Percentiles rank a stretch among this genome's conserved stretches.
phyloP scores from a whole-genome alignment of 2,797 vertebrate species.

The Gallinago nigripennis region DNA sequence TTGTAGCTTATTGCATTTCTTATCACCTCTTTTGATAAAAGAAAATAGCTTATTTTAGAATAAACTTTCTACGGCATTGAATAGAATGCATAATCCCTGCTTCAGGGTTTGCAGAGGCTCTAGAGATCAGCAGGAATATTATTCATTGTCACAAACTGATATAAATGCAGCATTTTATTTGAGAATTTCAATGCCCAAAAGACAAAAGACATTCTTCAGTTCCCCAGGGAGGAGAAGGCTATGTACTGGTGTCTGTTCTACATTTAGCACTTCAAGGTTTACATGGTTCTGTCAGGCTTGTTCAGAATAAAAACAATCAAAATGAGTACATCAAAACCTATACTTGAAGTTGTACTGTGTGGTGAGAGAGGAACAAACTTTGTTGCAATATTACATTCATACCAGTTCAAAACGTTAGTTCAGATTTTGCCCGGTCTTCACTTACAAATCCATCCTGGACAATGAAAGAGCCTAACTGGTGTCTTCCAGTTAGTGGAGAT shows the following conservation, averaged over 20 bases:
- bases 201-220: background rate
- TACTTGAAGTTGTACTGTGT: background rate
- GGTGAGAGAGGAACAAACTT: rapidly evolving
- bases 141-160: background rate
- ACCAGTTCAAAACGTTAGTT: background rate
- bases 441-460: background rate
- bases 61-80: background rate
- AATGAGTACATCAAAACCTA: background rate
- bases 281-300: background rate
- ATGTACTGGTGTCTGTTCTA: background rate
- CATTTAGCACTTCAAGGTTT: background rate
- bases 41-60: constrained; percentile 15
- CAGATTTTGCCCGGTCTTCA: background rate
- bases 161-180: background rate
- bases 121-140: background rate
- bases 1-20: constrained; percentile 35
- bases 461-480: background rate
- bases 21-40: constrained; percentile 23
- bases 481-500: background rate
- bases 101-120: background rate
- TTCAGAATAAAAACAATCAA: background rate
- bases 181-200: background rate
- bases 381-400: background rate
- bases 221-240: background rate
- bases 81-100: background rate